Evolutionary conservation across 2,113 vertebrate genomes (phyloP).

Genomic region (Mobula hypostoma): DNA sequence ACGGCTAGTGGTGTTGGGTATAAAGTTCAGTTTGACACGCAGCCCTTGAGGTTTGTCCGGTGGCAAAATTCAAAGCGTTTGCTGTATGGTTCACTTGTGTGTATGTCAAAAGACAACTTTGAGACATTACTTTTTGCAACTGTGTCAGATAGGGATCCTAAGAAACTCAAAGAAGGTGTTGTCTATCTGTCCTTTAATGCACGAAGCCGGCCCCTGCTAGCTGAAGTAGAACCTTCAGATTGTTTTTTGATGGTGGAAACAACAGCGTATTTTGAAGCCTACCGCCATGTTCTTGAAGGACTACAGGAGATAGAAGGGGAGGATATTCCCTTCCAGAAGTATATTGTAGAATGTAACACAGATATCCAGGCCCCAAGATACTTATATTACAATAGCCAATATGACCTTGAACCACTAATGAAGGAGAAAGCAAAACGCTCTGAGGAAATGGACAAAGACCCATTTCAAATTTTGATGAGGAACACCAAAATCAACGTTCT

Average conservation of each 20-base stretch:
- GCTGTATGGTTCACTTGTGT: conserved; percentile 82
- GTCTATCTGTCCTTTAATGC: conserved; percentile 72
- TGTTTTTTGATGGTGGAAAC: conserved; percentile 89
- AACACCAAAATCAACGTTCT: conserved; percentile 54
- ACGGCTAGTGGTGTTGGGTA: conserved; percentile 68
- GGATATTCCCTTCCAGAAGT: conserved; percentile 82
- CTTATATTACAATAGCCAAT: conserved; percentile 52
- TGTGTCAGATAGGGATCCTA: conserved; percentile 67
- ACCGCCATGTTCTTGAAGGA: conserved; percentile 80
- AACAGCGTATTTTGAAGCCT: conserved; percentile 89
- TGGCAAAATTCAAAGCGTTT: conserved; percentile 89
- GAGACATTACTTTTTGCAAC: conserved; percentile 83
- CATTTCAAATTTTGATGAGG: conserved; percentile 37
- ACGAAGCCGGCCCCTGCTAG: conserved; percentile 64
- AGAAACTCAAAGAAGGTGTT: conserved; percentile 56
- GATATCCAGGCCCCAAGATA: conserved; percentile 67
- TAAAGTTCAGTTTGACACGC: conserved; percentile 71
- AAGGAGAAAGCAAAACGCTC: conserved; percentile 41
- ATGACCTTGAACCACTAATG: conserved; percentile 61
- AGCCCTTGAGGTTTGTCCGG: conserved; percentile 70
- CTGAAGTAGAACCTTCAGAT: conserved; percentile 58
- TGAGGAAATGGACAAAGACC: not conserved
- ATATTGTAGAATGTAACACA: conserved; percentile 75
- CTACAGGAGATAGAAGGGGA: conserved; percentile 68
- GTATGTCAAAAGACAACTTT: conserved; percentile 82